Percentiles rank a stretch among this genome's conserved stretches.
Evolutionary conservation across 2,888 invertebrate species (phyloP).

Genomic region (Euzophera pinguis): DNA sequence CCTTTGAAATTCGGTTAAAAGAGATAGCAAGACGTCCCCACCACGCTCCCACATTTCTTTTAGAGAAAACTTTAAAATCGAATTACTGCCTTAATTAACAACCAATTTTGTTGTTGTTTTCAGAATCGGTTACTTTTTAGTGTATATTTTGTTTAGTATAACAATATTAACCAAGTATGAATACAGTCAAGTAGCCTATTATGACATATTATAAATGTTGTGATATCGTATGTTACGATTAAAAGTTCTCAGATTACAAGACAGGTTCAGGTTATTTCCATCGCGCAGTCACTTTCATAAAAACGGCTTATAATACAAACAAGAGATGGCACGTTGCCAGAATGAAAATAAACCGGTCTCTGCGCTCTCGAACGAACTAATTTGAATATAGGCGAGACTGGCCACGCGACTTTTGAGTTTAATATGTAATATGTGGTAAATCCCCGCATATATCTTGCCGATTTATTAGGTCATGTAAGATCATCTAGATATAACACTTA

Average conservation of each 20-base stretch:
- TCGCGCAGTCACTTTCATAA: constrained; percentile 78
- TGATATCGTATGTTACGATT: constrained; percentile 36
- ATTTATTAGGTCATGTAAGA: constrained; percentile 22
- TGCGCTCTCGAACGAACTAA: constrained; percentile 73
- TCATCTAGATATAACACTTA: neutral
- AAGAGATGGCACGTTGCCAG: constrained; percentile 75
- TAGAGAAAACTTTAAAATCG: no score
- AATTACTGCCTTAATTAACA: no score
- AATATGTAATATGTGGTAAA: constrained; percentile 52
- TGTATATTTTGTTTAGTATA: no score
- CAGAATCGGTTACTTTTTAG: no score
- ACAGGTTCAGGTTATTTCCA: constrained; percentile 78
- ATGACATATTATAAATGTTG: constrained; percentile 14
- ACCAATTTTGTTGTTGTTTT: no score
- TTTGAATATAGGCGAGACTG: constrained; percentile 67
- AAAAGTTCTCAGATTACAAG: constrained; percentile 71
- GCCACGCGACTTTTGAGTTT: constrained; percentile 48
- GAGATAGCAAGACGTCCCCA: no score
- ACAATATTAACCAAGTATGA: no score
- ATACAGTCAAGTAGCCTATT: no score
- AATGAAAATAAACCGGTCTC: constrained; percentile 69
- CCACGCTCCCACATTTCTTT: no score
- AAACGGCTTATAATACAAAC: constrained; percentile 80
- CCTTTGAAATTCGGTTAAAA: no score
- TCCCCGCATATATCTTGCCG: constrained; percentile 26